Evolutionary conservation across 2,888 invertebrate species (phyloP).

Genomic region (Malthinus seriepunctatus): DNA sequence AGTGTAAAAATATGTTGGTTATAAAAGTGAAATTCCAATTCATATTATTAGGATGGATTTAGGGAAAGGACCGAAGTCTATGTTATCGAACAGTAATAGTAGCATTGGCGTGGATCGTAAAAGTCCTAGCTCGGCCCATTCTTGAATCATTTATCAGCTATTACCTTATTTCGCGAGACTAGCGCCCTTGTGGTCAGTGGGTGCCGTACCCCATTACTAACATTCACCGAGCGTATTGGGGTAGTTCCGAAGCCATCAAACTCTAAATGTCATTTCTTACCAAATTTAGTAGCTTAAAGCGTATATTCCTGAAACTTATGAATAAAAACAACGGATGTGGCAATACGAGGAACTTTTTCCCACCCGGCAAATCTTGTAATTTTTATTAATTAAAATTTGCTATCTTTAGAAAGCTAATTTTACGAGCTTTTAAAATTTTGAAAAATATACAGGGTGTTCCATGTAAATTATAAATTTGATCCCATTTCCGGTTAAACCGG

Average conservation of each 20-base stretch:
- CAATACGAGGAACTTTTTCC: too few relatives aligned
- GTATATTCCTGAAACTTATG: too few relatives aligned
- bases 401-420: too few relatives aligned
- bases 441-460: too few relatives aligned
- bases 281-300: conserved; percentile 42
- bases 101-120: conserved; percentile 51
- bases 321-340: too few relatives aligned
- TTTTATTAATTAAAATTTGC: too few relatives aligned
- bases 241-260: conserved; percentile 46
- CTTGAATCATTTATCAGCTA: conserved; percentile 53
- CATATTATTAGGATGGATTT: conserved; percentile 40
- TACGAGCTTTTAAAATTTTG: too few relatives aligned
- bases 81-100: conserved; percentile 52
- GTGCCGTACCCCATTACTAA: conserved; percentile 18
- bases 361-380: too few relatives aligned
- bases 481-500: too few relatives aligned
- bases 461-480: too few relatives aligned
- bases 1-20: conserved; percentile 16
- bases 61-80: conserved; percentile 40
- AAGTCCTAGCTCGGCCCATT: conserved; percentile 41
- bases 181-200: conserved; percentile 35
- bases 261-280: conserved; percentile 53
- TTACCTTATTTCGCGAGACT: conserved; percentile 41
- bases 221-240: conserved; percentile 30
- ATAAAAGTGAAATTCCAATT: conserved; percentile 27